phyloP scores from a whole-genome alignment of 2,888 invertebrate genomes.

The Nipponacmea schrenckii region DNA sequence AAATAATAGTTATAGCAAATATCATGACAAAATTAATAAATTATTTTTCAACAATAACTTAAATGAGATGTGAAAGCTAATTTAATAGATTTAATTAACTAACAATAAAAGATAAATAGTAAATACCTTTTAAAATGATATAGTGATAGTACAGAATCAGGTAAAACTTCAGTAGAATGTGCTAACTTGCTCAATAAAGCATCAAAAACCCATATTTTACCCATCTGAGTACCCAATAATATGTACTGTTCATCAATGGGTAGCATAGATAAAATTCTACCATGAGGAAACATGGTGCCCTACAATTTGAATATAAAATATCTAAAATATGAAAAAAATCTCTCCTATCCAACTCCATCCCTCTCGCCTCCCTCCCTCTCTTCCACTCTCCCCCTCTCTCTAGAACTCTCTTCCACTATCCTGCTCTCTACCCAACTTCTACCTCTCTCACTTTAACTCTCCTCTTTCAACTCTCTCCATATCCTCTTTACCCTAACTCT shows the following conservation, averaged over 20 bases:
- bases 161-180: conserved; percentile 43
- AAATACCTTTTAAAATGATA: conserved; percentile 41
- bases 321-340: neutral
- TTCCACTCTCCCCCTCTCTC: neutral
- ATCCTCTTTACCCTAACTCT: no score
- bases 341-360: neutral
- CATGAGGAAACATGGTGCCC: conserved; percentile 52
- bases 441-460: no score
- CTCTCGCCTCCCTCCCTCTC: neutral
- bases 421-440: no score
- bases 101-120: no score
- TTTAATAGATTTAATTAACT: no score
- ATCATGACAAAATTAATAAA: no score
- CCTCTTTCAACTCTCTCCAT: no score
- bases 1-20: no score
- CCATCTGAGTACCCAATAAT: conserved; percentile 56
- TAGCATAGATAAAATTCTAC: conserved; percentile 54
- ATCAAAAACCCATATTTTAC: conserved; percentile 56
- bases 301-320: conserved; percentile 28
- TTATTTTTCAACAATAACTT: no score
- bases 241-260: conserved; percentile 41
- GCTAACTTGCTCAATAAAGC: conserved; percentile 36
- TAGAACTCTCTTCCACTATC: neutral
- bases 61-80: no score
- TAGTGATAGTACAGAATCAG: conserved; percentile 58